Base-by-base conservation (phyloP, 2,888 invertebrate genomes). In the Drosophila tripunctata region DNA sequence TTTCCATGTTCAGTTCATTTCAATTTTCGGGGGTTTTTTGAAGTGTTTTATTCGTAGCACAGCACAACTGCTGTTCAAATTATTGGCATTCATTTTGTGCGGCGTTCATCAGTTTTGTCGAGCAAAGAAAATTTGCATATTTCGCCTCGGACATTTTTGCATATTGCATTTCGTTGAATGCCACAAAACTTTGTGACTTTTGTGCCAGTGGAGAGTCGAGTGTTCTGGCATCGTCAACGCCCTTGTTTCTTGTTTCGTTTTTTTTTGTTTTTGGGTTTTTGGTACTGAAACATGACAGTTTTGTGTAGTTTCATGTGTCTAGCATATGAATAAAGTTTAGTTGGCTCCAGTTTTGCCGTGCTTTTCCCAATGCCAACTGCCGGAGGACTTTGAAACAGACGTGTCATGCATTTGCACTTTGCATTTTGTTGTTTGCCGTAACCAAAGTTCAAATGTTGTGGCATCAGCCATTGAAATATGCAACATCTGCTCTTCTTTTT, bases 111-210 rank as follows among this genome's bases (percentile, higher is more conserved):
- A 40, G 41, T 31, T 52, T 43, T 62, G 10, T 30, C 17, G 15
- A 6, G 21, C 30, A 19, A 24, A 27, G 10, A 15, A 61, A 63
- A 69, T 71, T 67, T 70, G 73, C 76, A 78, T 73, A 77, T 67
- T 73, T 61, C 31, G 71, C 54, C 74, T 82, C 63, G 67, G 36
- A 56, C 61, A 50, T 58, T 48, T 78, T 78, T 78, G 66, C 80
- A 82, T 82, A 71, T 57, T 64, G 74, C 76, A 45, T 61, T 65
- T 55, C 68, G 41, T 71, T 52, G 69, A 67, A 63, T 56, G 58
- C 63, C 71, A 63, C 38, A 66, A 67, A 78, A 82, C 63, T 78
- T 78, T 78, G 58, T 75, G 79, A 78, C 82, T 75, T 75, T 78
- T 61, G 1, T 27, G 27, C 33, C 31, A 12, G 44, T 43, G 24